Evolutionary conservation across 2,113 vertebrate genomes (phyloP), one percentile per base, ranked within the genome.

Genomic region (Zootoca vivipara): DNA sequence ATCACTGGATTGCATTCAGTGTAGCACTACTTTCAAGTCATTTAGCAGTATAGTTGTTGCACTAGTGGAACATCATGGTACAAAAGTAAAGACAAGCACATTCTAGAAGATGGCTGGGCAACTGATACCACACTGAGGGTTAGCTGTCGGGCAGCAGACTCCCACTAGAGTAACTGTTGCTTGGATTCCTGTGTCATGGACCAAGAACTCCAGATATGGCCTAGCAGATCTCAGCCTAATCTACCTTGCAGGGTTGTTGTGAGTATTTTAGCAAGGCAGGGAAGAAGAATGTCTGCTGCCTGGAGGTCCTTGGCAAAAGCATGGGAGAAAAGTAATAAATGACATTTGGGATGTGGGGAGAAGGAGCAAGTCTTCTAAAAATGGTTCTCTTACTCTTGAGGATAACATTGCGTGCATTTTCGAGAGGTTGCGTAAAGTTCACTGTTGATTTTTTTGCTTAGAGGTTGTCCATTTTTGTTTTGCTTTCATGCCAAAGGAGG

Each of bases 401-500:
- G 30, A 24, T 26, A 82, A 65, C 9, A 7, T 65, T 6, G 22
- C 0, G 24, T 38, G 35, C 24, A 15, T 65, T 62, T 20, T 8
- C 15, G 24, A 65, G 82, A 58, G 40, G 28, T 8, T 58, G 22
- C 78, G 22, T 12, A 84, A 80, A 83, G 85, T 82, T 58, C 78
- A 52, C 33, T 67, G 30, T 82, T 65, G 0, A 0, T 18, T 88
- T 56, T 89, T 88, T 58, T 52, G 70, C 42, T 91, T 86, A 78
- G 9, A 67, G 46, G 16, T 46, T 69, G 87, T 78, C 38, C 38
- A 73, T 87, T 87, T 78, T 30, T 35, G 18, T 40, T 75, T 42
- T 35, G 72, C 85, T 85, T 80, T 30, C 75, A 87, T 81, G 75
- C 78, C 82, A 3, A 35, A 35, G 64, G 58, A 52, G 78, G 83